Percentiles rank a stretch among this genome's conserved stretches.
Conservation (phyloP, 2,888 invertebrate species). For the Cosmia trapezina region DNA sequence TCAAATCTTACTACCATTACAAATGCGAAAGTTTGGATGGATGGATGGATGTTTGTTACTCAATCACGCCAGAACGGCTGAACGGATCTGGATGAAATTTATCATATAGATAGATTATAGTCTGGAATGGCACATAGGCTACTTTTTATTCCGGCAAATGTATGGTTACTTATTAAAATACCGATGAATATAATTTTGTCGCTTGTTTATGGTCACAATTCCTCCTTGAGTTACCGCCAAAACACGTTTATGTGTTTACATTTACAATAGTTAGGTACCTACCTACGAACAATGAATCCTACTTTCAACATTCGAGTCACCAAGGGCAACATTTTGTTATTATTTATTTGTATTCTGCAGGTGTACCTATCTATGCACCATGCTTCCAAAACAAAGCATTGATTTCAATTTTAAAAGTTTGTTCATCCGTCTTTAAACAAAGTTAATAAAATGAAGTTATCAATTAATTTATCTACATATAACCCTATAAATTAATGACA, state of each 20-base stretch:
- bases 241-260: constrained; percentile 53
- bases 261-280: too few relatives aligned
- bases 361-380: constrained; percentile 27
- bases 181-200: constrained; percentile 36
- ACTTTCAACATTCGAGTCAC: constrained; percentile 35
- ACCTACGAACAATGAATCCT: constrained; percentile 48
- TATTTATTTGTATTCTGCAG: constrained; percentile 47
- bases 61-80: too few relatives aligned
- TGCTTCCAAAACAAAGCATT: constrained; percentile 18
- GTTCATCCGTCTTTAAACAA: neutral
- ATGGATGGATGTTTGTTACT: too few relatives aligned
- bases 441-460: neutral
- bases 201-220: constrained; percentile 55
- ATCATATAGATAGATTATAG: too few relatives aligned
- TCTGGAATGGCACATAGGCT: too few relatives aligned
- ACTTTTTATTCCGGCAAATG: too few relatives aligned
- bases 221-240: constrained; percentile 58
- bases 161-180: too few relatives aligned
- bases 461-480: too few relatives aligned
- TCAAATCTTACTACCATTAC: neutral
- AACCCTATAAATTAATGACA: neutral
- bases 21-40: too few relatives aligned
- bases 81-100: too few relatives aligned
- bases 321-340: constrained; percentile 33
- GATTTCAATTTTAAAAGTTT: neutral